Base-by-base conservation (phyloP, 2,888 invertebrate genomes). In the Strigamia maritima region DNA sequence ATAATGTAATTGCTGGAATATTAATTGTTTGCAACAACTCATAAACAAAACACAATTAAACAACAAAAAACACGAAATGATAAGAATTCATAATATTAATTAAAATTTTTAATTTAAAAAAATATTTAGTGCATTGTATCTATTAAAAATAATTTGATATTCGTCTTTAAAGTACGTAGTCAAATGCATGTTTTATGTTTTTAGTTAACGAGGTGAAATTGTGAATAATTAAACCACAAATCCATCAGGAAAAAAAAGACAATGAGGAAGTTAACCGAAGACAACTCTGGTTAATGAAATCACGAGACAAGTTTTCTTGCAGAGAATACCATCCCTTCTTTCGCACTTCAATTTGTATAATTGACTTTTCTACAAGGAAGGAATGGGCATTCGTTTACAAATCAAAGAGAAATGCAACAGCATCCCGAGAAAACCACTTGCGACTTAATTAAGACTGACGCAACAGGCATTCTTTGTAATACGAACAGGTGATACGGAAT, bases 271-370 rank as follows among this genome's bases (percentile, higher is more conserved):
- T 49, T 49, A 49, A n/a, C 49, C 10, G 44, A 44, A 49, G 49
- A 49, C 49, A 49, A 49, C 49, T 49, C n/a, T 49, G 49, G 49
- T 49, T 49, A 49, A 49, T 49, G 49, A 49, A 49, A 49, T 49
- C 49, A 49, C 49, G 49, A 49, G 49, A 19, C 49, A 49, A 49
- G 49, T 49, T 49, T 40, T 49, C 49, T 49, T 49, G 49, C n/a
- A 49, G n/a, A n/a, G 1, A n/a, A 1, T 16, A 10, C 49, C 49
- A 49, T 12, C 49, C 49, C 19, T 49, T 49, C n/a, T 49, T 49
- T 49, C 49, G 8, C 49, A n/a, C 49, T 49, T 49, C 49, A 49
- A 49, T 49, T 49, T 49, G 49, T 49, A 16, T 49, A 49, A 49
- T 49, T 49, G 49, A 49, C 49, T 49, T 49, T 49, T 49, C n/a